Base-by-base conservation (phyloP, 2,113 vertebrate species). In the Piprites chloris region DNA sequence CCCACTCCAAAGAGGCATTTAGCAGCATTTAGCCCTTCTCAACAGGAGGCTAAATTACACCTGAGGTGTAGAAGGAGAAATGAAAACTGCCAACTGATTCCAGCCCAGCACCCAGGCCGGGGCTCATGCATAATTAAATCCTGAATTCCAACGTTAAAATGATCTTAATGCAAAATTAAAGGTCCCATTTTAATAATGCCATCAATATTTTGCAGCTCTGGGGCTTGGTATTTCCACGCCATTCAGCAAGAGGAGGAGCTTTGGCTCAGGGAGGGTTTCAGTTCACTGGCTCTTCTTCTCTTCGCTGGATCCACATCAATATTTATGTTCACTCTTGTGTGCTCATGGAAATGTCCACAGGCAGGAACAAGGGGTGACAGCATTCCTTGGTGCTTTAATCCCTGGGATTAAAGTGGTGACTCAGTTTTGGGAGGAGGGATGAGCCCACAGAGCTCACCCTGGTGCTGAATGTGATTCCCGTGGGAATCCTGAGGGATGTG, bases 111-210 rank as follows among this genome's bases (percentile, higher is more conserved):
- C 9, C 22, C 9, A 50, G 82, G 50, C 35, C 39, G 18, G 16
- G 82, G 71, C 53, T 89, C 68, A 78, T 74, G 27, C 44, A 42
- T 76, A 89, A 88, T 59, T 90, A 63, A 92, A 89, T 28, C 12
- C 79, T 27, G 3, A 24, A 86, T 72, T 33, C 79, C 14, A 42
- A 59, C 4, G 20, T 30, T 19, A 32, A 76, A 87, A 73, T 61
- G 61, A 73, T 44, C 74, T 72, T 67, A 26, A n/a, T 46, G 81
- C n/a, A 56, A 47, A 87, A 75, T 28, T 61, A 93, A 95, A 83
- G 56, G 30, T 68, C 68, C 61, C 50, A 4, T 66, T 90, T 91
- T 68, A 56, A 46, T 87, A 91, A 79, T 8, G 47, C 44, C 89
- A 78, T 24, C 61, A 50, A 58, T 72, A 27, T 82, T 58, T 84